Conservation (phyloP, 2,113 vertebrate genomes). For the Clarias batrachus region DNA sequence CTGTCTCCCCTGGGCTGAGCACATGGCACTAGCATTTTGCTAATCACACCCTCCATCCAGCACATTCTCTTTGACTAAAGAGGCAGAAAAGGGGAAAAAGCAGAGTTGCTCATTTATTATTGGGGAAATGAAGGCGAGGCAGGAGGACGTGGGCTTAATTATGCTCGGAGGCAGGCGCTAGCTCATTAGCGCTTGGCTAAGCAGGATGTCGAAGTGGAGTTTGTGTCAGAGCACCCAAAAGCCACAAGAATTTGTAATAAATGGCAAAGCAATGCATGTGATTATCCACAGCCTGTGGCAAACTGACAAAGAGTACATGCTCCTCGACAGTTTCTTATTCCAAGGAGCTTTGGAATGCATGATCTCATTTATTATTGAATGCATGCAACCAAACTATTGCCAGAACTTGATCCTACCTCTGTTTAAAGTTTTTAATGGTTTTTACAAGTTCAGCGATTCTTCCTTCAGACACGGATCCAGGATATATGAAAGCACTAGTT, state of each 20-base stretch:
- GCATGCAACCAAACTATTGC: background rate
- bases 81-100: background rate
- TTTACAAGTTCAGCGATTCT: background rate
- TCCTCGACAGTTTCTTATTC: background rate
- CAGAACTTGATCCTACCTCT: background rate
- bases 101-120: constrained; percentile 33
- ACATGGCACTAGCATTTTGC: constrained; percentile 19
- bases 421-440: background rate
- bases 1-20: constrained; percentile 35
- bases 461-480: background rate
- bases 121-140: constrained; percentile 6
- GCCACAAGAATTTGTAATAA: constrained; percentile 73
- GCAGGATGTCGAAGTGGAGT: constrained; percentile 72
- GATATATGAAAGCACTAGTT: too few species aligned
- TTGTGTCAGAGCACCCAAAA: constrained; percentile 72
- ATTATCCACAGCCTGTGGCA: constrained; percentile 68
- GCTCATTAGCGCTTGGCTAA: constrained; percentile 75
- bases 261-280: constrained; percentile 73
- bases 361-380: background rate
- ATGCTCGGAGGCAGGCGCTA: constrained; percentile 70
- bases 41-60: constrained; percentile 4
- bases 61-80: constrained; percentile 5
- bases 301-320: constrained; percentile 58
- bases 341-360: background rate
- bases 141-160: constrained; percentile 59